Percentiles rank a stretch among this genome's conserved stretches.
phyloP scores from a whole-genome alignment of 1,140 invertebrate genomes.

The Cataglyphis hispanica region DNA sequence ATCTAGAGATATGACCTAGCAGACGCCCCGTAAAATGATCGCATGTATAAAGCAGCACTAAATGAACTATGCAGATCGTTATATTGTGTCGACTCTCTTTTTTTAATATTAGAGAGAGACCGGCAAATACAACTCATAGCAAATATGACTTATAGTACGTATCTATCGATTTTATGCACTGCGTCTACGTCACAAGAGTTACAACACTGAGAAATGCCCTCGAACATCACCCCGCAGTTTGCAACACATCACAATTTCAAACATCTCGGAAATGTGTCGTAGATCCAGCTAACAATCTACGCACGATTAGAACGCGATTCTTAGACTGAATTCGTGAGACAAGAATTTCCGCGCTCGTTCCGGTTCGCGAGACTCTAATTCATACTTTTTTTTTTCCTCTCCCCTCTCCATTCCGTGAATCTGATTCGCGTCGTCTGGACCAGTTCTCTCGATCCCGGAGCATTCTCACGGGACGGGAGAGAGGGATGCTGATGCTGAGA shows the following conservation, averaged over 20 bases:
- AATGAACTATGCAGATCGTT: conserved; percentile 23
- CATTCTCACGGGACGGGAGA: conserved; percentile 81
- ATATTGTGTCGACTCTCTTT: neutral
- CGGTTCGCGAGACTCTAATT: conserved; percentile 44
- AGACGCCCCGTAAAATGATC: conserved; percentile 14
- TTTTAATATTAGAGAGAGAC: conserved; percentile 12
- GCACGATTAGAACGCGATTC: conserved; percentile 44
- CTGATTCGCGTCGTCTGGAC: conserved; percentile 81
- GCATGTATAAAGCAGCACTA: neutral
- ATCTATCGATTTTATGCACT: conserved; percentile 7
- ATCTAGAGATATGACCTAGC: conserved; percentile 34
- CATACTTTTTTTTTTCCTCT: conserved; percentile 44
- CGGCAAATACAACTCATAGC: neutral
- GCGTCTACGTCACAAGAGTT: neutral
- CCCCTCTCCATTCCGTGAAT: conserved; percentile 42
- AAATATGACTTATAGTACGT: conserved; percentile 5
- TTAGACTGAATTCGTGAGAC: conserved; percentile 38
- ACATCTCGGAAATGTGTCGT: neutral
- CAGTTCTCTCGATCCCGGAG: conserved; percentile 81
- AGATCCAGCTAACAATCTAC: conserved; percentile 34
- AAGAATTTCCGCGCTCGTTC: conserved; percentile 53
- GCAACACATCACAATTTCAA: neutral
- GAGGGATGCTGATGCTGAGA: conserved; percentile 83
- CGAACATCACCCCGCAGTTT: neutral
- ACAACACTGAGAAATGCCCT: conserved; percentile 10